These are phyloP conservation scores for Clangula hyemalis DNA, from an alignment of 2,797 vertebrate genomes.

Conservation along the genomic window DNA sequence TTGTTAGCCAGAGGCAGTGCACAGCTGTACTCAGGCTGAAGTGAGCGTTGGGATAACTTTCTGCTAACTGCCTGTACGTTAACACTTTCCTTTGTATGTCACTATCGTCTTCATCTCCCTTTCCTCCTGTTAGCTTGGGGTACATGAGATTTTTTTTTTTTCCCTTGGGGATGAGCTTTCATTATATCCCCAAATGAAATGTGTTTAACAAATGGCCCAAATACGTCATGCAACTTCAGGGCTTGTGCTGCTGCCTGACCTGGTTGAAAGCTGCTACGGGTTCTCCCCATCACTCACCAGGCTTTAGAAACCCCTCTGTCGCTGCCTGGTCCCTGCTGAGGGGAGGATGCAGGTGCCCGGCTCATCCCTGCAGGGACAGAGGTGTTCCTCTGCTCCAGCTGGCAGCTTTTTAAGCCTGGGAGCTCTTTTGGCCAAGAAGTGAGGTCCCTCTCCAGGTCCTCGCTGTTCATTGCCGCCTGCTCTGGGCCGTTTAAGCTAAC, in stretches of 20 bases:
- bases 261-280: not conserved
- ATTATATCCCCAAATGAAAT: not conserved
- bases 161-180: not conserved
- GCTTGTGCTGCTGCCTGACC: not conserved
- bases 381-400: not conserved
- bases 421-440: not conserved
- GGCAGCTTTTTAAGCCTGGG: not conserved
- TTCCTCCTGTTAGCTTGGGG: not conserved
- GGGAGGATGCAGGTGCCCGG: not conserved
- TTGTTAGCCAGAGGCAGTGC: not conserved
- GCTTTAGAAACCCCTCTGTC: not conserved
- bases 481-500: not conserved
- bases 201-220: not conserved
- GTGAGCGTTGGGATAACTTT: not conserved
- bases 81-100: not conserved
- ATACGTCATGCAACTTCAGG: not conserved
- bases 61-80: not conserved
- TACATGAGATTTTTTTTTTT: not conserved
- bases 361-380: not conserved
- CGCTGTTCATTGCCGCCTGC: accelerated
- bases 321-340: not conserved
- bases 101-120: not conserved
- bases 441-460: not conserved
- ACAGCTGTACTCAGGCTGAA: not conserved
- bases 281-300: not conserved